A percentile compares a stretch with the other conserved stretches of the same genome.
phyloP scores from a whole-genome alignment of 2,113 vertebrate genomes.

The Larimichthys crocea region DNA sequence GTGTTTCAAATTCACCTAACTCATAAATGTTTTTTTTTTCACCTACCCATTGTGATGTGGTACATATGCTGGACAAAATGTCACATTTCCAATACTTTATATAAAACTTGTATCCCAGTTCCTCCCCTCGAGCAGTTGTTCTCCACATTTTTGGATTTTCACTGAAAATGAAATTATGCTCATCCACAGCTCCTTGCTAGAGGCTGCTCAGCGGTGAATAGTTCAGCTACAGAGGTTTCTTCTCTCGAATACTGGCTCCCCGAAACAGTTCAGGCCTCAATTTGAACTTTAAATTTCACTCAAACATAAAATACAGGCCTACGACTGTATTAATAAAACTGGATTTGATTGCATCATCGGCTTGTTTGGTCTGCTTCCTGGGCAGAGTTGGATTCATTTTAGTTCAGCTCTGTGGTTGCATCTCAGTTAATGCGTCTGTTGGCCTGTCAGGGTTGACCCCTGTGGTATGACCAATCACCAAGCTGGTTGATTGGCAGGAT shows the following conservation, averaged over 20 bases:
- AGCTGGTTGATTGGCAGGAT: conserved; percentile 22
- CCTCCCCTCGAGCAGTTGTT: not conserved
- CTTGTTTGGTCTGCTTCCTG: not conserved
- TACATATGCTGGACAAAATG: not conserved
- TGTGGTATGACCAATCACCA: not conserved
- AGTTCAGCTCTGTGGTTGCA: conserved; percentile 3
- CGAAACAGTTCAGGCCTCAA: not conserved
- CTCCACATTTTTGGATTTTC: conserved; percentile 1
- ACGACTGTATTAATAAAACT: not conserved
- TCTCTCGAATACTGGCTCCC: not conserved
- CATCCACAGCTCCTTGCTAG: not conserved
- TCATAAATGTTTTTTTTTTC: not conserved
- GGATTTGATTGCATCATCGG: not conserved
- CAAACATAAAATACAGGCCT: not conserved
- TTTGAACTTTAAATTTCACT: not conserved
- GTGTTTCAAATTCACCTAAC: not conserved
- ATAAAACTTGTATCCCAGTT: not conserved
- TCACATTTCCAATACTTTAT: not conserved
- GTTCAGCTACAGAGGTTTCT: not conserved
- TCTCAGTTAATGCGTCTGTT: conserved; percentile 5
- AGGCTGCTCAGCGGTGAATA: not conserved
- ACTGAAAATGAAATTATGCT: conserved; percentile 1
- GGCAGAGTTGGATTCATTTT: not conserved
- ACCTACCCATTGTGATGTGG: too few relatives aligned
- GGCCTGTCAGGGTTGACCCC: not conserved